A percentile compares a stretch with the other conserved stretches of the same genome.
Evolutionary conservation across 1,140 invertebrate species (phyloP).

Genomic region (Drosophila simulans): DNA sequence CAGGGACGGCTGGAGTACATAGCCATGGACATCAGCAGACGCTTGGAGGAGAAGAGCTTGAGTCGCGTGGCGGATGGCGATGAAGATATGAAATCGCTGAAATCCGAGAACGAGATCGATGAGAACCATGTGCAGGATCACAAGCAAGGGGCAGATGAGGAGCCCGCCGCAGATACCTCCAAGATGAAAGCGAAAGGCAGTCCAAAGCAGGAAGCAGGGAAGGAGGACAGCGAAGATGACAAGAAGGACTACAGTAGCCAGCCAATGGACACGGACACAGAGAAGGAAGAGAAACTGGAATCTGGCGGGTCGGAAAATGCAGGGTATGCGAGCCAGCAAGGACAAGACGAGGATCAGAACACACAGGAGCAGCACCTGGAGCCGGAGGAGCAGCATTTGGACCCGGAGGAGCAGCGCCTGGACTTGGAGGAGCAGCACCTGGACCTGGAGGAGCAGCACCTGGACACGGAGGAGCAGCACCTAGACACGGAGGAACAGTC

Average conservation of each 20-base stretch:
- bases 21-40: constrained; percentile 86
- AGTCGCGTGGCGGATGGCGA: constrained; percentile 6
- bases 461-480: constrained; percentile 31
- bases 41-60: constrained; percentile 40
- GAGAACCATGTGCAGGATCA: background rate
- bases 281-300: constrained; percentile 29
- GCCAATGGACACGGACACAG: constrained; percentile 15
- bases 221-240: background rate
- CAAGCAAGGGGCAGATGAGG: background rate
- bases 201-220: background rate
- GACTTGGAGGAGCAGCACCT: too few relatives aligned
- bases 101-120: constrained; percentile 6
- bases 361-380: background rate
- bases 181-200: constrained; percentile 9
- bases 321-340: background rate
- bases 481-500: constrained; percentile 30
- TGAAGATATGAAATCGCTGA: constrained; percentile 9
- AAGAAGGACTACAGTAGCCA: constrained; percentile 1
- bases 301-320: constrained; percentile 14
- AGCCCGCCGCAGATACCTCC: background rate
- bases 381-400: too few relatives aligned
- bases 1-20: constrained; percentile 97
- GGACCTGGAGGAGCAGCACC: constrained; percentile 17
- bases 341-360: constrained; percentile 12
- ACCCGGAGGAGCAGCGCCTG: too few relatives aligned